Conservation (phyloP, 1,140 invertebrate genomes). For the Drosophila chauvacae region DNA sequence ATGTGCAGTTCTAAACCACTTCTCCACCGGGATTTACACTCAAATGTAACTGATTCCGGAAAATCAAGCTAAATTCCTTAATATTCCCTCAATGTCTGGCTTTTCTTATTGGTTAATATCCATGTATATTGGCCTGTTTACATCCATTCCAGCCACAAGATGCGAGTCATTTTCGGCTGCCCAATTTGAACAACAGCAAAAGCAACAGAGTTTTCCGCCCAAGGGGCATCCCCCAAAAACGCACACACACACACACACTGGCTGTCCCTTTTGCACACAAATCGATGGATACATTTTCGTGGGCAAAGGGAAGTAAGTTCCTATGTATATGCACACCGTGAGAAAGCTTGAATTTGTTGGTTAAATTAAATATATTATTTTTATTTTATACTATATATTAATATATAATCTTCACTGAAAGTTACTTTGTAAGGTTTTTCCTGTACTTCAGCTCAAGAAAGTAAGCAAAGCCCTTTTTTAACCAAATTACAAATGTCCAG, state of each 20-base stretch:
- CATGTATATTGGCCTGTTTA: conserved; percentile 13
- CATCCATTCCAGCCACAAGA: conserved; percentile 6
- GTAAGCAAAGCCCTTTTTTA: too few species aligned
- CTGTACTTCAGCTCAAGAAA: not conserved
- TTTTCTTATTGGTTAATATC: not conserved
- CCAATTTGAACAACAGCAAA: conserved; percentile 12
- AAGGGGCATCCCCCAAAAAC: conserved; percentile 43
- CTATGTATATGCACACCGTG: not conserved
- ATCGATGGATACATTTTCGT: conserved; percentile 37
- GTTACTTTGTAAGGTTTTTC: not conserved
- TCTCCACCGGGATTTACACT: too few species aligned
- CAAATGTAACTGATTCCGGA: not conserved
- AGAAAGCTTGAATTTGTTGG: not conserved
- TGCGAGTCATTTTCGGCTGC: conserved; percentile 2
- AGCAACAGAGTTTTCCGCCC: conserved; percentile 25
- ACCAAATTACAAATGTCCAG: not conserved
- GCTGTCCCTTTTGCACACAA: conserved; percentile 34
- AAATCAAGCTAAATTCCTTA: not conserved
- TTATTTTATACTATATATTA: not conserved
- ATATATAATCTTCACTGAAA: not conserved
- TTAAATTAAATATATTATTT: not conserved
- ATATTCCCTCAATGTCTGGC: not conserved
- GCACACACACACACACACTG: not conserved
- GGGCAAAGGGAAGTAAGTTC: not conserved
- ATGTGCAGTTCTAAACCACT: not conserved